A percentile compares a stretch with the other conserved stretches of the same genome.
phyloP scores from a whole-genome alignment of 2,888 invertebrate species.

The Formica aserva region DNA sequence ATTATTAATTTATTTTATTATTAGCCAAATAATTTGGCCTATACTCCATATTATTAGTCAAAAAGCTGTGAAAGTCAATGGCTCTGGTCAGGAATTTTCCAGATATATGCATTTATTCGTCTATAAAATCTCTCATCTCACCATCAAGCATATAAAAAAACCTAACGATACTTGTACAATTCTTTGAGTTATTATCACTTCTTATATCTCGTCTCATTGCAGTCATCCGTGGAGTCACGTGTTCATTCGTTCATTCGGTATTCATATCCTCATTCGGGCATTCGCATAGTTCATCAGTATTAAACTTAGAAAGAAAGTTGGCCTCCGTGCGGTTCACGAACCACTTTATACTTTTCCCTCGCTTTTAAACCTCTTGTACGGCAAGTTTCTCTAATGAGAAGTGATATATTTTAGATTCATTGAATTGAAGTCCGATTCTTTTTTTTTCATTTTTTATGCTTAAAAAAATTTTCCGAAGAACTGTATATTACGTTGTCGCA shows the following conservation, averaged over 20 bases:
- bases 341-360: slow-evolving; percentile 40
- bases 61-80: background rate
- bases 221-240: background rate
- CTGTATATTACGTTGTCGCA: slow-evolving; percentile 8
- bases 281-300: slow-evolving; percentile 35
- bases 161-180: slow-evolving; percentile 3
- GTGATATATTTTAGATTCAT: slow-evolving; percentile 46
- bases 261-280: slow-evolving; percentile 28
- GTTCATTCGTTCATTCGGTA: slow-evolving; percentile 30
- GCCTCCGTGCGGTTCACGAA: slow-evolving; percentile 3
- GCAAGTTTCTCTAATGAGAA: slow-evolving; percentile 38
- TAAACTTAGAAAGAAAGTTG: slow-evolving; percentile 40
- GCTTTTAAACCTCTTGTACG: slow-evolving; percentile 33
- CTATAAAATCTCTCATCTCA: background rate
- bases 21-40: no score
- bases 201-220: slow-evolving; percentile 1
- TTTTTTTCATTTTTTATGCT: slow-evolving; percentile 37
- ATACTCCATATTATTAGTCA: no score
- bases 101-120: background rate
- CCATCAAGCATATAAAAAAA: background rate
- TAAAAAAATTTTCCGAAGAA: slow-evolving; percentile 7
- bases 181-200: slow-evolving; percentile 5
- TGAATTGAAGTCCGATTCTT: slow-evolving; percentile 33
- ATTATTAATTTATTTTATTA: background rate
- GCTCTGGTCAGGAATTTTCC: background rate